Evolutionary conservation across 2,113 vertebrate genomes (phyloP), one percentile per base, ranked within the genome.

Genomic region (Xiphophorus hellerii): DNA sequence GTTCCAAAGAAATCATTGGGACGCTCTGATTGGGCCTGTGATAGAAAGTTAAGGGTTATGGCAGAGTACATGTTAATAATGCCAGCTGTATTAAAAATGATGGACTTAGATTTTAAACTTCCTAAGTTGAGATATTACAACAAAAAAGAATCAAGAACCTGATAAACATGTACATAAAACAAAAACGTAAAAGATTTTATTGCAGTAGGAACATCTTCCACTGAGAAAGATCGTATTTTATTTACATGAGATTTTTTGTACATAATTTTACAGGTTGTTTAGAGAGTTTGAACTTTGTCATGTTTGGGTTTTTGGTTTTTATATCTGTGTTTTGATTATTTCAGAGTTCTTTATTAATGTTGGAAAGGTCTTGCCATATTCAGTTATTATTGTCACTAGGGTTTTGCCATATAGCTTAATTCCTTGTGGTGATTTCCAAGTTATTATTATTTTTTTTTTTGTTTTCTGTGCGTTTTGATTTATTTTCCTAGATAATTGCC

Each of bases 1-100:
- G 85, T 85, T 84, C 63, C 28, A 68, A 88, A 85, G 85, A 86
- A 72, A 25, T 84, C 82, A 93, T 92, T 90, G 87, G 83, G 77
- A 87, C 85, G 80, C 80, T 54, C 64, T 86, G 92, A 94, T 93
- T 90, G 86, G 81, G 67, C 62, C 15, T 37, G 62, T 66, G 85
- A 89, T 86, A 84, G 68, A 73, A 76, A 85, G 83, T 80, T 66
- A 60, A 71, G 69, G 78, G 48, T 83, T 84, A 88, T 89, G 73
- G 22, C 22, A 68, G 72, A 60, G 37, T 66, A 71, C 81, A 80
- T 76, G 67, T 71, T 86, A 81, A 88, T 87, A 75, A 80, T 74
- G 76, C 51, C 74, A 84, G 85, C 73, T 72, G 62, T 63, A 62
- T 77, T 74, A 76, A 17, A 73, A 74, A 27, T 48, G 35, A 76